Conservation (phyloP, 2,888 invertebrate species). For the Pogonocherus hispidulus region DNA sequence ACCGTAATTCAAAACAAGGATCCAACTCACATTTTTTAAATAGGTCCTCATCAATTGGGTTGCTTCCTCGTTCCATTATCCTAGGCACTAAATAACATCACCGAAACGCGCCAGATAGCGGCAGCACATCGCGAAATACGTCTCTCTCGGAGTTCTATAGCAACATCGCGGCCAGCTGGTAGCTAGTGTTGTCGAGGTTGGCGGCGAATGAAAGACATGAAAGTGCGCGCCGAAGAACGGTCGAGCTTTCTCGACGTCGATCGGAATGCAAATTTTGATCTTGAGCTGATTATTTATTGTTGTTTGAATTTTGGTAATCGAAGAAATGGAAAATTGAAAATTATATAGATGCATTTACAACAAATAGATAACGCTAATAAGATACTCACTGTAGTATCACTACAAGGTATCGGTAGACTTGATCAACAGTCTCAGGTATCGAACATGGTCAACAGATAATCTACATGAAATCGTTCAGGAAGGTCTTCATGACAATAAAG, state of each 20-base stretch:
- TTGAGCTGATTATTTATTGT: slow-evolving; percentile 19
- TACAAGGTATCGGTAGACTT: no score
- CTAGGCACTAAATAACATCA: slow-evolving; percentile 35
- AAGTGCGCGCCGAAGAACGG: slow-evolving; percentile 41
- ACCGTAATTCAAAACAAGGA: neutral
- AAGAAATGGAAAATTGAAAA: neutral
- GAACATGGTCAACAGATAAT: no score
- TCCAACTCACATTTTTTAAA: slow-evolving; percentile 39
- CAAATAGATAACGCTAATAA: no score
- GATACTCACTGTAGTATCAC: no score
- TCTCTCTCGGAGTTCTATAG: slow-evolving; percentile 1
- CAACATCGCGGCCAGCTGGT: slow-evolving; percentile 21
- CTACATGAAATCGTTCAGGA: no score
- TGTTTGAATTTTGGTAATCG: neutral
- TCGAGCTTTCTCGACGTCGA: slow-evolving; percentile 13
- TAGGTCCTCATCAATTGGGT: slow-evolving; percentile 38
- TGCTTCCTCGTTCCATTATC: slow-evolving; percentile 42
- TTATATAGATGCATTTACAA: no score
- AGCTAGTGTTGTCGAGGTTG: slow-evolving; percentile 37
- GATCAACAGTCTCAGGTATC: no score
- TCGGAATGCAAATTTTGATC: slow-evolving; percentile 28
- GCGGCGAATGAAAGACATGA: slow-evolving; percentile 52
- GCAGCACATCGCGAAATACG: slow-evolving; percentile 24
- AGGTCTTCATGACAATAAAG: no score
- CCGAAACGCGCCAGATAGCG: slow-evolving; percentile 19